Base-by-base conservation (phyloP, 2,888 invertebrate species). In the Sabatieria punctata region DNA sequence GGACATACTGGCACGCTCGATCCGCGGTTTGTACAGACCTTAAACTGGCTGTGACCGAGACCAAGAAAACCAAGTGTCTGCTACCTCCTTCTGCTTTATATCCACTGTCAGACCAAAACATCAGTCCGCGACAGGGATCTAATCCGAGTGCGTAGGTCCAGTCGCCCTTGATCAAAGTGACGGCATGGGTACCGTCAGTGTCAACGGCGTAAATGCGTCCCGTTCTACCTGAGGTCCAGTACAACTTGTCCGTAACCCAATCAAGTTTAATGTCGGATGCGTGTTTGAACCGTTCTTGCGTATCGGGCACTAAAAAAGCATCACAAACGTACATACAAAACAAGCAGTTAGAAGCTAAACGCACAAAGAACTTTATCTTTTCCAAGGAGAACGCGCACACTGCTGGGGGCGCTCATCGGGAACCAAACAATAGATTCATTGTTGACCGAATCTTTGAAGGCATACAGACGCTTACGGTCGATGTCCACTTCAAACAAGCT, bases 221-320 rank as follows among this genome's bases (percentile, higher is more conserved):
- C 57, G 89, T 88, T 0, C 83, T 81, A 25, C 86, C 85, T 61
- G 95, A 95, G 0, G 93, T 88, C 89, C 91, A 97, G 67, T 93
- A 95, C 33, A 97, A 78, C 66, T 91, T 93, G 64, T 84, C 83
- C 56, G 86, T 86, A 0, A 93, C 85, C 95, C 95, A 97, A 64
- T 97, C 95, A 63, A 89, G 37, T 38, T 55, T 52, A 57, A 63
- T 56, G 49, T 64, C 63, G 13, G 60, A 44, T 3, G 27, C 11
- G 4, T 33, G 6, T 22, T 8, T 8, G 22, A 44, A 36, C 25
- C 8, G 30, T 15, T 30, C 30, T 15, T 30, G 8, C 30, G 15
- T n/a, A 11, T 19, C 18, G 15, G 23, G 22, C 4, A 13, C 40
- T 40, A 4, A 6, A 40, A 18, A 42, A n/a, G 4, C 25, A 42